phyloP scores from a whole-genome alignment of 2,888 invertebrate genomes.

The Rhingia rostrata region DNA sequence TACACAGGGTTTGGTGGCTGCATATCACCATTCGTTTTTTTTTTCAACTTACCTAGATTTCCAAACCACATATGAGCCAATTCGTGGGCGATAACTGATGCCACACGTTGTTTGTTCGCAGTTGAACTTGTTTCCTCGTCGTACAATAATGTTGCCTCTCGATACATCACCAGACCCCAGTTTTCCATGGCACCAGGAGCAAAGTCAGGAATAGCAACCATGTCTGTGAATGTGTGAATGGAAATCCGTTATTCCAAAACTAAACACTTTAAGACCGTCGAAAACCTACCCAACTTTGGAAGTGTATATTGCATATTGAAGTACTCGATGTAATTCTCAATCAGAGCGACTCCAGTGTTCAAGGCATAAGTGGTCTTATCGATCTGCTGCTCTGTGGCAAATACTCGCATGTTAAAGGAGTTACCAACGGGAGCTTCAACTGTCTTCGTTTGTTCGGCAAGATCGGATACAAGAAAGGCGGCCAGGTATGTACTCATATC shows the following conservation, averaged over 20 bases:
- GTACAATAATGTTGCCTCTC: conserved; percentile 80
- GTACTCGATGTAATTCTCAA: conserved; percentile 92
- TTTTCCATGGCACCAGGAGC: conserved; percentile 95
- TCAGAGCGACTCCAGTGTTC: conserved; percentile 88
- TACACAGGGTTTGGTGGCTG: no score
- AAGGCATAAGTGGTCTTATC: conserved; percentile 90
- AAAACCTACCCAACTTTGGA: conserved; percentile 90
- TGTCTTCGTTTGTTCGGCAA: conserved; percentile 84
- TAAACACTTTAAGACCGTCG: background rate
- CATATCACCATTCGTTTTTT: no score
- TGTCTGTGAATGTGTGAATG: conserved; percentile 78
- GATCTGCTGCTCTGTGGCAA: conserved; percentile 88
- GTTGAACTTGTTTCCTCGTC: conserved; percentile 78
- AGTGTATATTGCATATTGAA: conserved; percentile 94
- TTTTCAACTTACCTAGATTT: conserved; percentile 85
- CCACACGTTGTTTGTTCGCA: conserved; percentile 82
- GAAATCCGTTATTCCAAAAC: background rate
- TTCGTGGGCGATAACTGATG: conserved; percentile 85
- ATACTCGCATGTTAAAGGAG: conserved; percentile 88
- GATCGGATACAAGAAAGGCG: conserved; percentile 96
- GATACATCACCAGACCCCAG: conserved; percentile 92
- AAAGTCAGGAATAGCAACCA: conserved; percentile 91
- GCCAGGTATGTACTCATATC: conserved; percentile 98
- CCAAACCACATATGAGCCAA: conserved; percentile 92
- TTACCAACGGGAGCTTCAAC: conserved; percentile 84